Evolutionary conservation across 2,113 vertebrate genomes (phyloP).

Genomic region (Athene cunicularia): DNA sequence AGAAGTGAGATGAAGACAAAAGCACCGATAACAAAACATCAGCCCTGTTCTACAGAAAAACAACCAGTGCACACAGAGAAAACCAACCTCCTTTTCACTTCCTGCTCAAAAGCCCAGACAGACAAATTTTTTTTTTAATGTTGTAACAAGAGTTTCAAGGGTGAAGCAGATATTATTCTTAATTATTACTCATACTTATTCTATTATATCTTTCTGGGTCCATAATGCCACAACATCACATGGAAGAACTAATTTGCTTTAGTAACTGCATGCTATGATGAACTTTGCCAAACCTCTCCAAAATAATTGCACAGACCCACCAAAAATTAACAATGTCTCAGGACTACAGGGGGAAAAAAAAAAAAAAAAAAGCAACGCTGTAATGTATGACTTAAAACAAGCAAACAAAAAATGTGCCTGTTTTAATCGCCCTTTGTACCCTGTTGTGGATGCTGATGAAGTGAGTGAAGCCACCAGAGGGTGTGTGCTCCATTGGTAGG

Average conservation of each 20-base stretch:
- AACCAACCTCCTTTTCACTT: not conserved
- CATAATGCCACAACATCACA: not conserved
- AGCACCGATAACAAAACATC: not conserved
- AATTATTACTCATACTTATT: not conserved
- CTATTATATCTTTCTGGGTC: not conserved
- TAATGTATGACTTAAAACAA: not conserved
- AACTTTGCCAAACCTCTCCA: not conserved
- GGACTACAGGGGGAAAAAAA: not conserved
- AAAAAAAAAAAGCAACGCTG: not conserved
- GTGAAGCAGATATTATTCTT: not conserved
- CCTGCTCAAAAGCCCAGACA: not conserved
- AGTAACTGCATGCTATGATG: not conserved
- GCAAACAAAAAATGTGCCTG: not conserved
- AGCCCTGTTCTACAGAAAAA: not conserved
- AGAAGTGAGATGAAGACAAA: not conserved
- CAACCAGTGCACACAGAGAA: not conserved
- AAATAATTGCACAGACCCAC: not conserved
- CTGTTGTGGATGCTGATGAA: not conserved
- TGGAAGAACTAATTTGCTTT: not conserved
- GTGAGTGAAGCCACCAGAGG: not conserved
- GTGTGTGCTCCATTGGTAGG: not conserved
- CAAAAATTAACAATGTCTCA: not conserved
- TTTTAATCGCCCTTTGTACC: not conserved
- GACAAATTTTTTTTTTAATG: not conserved
- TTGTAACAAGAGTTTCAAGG: not conserved